These are phyloP conservation scores for Scyliorhinus canicula DNA, from an alignment of 2,797 vertebrate species.

Conservation along the genomic window DNA sequence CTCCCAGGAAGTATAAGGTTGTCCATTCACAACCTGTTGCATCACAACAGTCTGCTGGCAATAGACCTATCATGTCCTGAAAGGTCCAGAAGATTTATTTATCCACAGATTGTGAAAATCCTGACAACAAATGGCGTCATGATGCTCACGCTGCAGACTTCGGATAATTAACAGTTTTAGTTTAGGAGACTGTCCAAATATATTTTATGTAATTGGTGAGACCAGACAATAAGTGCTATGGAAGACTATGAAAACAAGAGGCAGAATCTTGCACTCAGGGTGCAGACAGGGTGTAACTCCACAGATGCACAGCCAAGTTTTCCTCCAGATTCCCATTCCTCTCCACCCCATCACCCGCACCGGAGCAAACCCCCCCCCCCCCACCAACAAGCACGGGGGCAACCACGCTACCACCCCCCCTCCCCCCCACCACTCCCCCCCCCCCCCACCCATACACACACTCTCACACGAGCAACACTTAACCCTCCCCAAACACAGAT, in stretches of 20 bases:
- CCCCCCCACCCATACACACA: too few relatives aligned
- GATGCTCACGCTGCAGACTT: neutral
- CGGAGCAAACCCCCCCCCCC: too few relatives aligned
- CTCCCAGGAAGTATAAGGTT: neutral
- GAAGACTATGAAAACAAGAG: neutral
- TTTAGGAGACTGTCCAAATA: neutral
- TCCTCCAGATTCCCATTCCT: too few relatives aligned
- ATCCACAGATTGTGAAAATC: neutral
- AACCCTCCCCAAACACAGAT: too few relatives aligned
- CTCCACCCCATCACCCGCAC: too few relatives aligned
- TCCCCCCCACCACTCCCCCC: too few relatives aligned
- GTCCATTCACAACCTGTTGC: neutral
- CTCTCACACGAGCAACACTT: too few relatives aligned
- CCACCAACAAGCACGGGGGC: too few relatives aligned
- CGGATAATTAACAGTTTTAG: neutral
- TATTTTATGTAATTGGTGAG: neutral
- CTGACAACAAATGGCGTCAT: neutral
- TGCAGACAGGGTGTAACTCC: too few relatives aligned
- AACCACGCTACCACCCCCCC: too few relatives aligned
- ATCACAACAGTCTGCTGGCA: neutral
- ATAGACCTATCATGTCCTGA: neutral
- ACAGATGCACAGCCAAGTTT: too few relatives aligned
- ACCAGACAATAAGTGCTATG: neutral
- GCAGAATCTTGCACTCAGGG: too few relatives aligned
- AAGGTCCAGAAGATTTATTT: slow-evolving; percentile 15